Conservation (phyloP, 2,888 invertebrate species). For the Alloplasta piceator region DNA sequence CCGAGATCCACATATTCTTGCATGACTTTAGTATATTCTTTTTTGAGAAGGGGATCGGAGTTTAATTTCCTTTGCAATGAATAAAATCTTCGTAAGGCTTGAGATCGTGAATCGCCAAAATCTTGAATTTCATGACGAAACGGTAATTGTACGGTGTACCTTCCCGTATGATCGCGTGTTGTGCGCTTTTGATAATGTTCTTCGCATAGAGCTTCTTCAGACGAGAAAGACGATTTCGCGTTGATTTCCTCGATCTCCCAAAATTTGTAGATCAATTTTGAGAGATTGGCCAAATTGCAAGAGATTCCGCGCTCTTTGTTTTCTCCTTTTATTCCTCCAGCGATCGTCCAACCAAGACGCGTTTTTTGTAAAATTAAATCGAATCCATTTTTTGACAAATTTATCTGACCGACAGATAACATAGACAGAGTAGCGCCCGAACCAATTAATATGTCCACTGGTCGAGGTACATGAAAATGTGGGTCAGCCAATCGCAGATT, state of each 20-base stretch:
- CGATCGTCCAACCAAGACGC: constrained; percentile 52
- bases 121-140: constrained; percentile 23
- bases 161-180: constrained; percentile 24
- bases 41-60: constrained; percentile 2
- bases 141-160: constrained; percentile 45
- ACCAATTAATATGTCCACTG: constrained; percentile 49
- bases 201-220: constrained; percentile 41
- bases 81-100: constrained; percentile 32
- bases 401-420: constrained; percentile 37
- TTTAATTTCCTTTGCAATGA: constrained; percentile 5
- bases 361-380: constrained; percentile 46
- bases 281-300: constrained; percentile 23
- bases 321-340: constrained; percentile 9
- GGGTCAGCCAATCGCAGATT: constrained; percentile 46
- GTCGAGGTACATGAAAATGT: constrained; percentile 39
- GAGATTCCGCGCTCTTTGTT: background rate
- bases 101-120: constrained; percentile 45
- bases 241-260: constrained; percentile 48
- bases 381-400: background rate
- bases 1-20: constrained; percentile 39
- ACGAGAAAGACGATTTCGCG: background rate
- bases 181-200: constrained; percentile 21
- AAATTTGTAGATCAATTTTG: constrained; percentile 15
- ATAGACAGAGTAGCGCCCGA: constrained; percentile 31
- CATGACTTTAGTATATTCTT: constrained; percentile 38